Conservation (phyloP, 2,888 invertebrate species). For the Polydrusus pterygomalis region DNA sequence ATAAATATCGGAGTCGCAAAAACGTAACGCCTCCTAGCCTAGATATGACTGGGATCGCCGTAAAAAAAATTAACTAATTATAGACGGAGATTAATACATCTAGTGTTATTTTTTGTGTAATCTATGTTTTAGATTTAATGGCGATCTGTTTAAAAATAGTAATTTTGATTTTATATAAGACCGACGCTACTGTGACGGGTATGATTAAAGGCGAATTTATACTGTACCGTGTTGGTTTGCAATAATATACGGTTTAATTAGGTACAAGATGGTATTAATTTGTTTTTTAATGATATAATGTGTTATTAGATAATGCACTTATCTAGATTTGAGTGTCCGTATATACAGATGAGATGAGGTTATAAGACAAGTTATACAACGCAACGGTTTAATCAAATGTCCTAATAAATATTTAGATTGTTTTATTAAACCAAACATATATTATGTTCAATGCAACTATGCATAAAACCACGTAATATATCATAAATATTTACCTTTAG, state of each 20-base stretch:
- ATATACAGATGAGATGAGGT: not conserved
- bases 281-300: conserved; percentile 21
- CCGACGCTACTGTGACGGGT: not conserved
- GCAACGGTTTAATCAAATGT: not conserved
- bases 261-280: not conserved
- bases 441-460: too few relatives aligned
- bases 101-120: conserved; percentile 22
- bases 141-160: conserved; percentile 27
- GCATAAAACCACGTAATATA: too few relatives aligned
- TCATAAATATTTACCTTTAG: too few relatives aligned
- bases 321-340: conserved; percentile 4
- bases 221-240: not conserved
- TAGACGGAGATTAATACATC: not conserved
- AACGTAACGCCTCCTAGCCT: conserved; percentile 31
- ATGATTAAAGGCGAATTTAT: not conserved
- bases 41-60: conserved; percentile 24
- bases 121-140: conserved; percentile 8
- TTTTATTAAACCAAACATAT: too few relatives aligned
- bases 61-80: conserved; percentile 32
- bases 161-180: conserved; percentile 29
- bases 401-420: not conserved
- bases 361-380: conserved; percentile 4
- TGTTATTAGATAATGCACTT: conserved; percentile 20
- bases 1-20: conserved; percentile 28
- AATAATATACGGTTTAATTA: conserved; percentile 1